A percentile compares a stretch with the other conserved stretches of the same genome.
These are phyloP conservation scores for Triops cancriformis DNA, from an alignment of 1,140 invertebrate genomes.

Conservation along the genomic window DNA sequence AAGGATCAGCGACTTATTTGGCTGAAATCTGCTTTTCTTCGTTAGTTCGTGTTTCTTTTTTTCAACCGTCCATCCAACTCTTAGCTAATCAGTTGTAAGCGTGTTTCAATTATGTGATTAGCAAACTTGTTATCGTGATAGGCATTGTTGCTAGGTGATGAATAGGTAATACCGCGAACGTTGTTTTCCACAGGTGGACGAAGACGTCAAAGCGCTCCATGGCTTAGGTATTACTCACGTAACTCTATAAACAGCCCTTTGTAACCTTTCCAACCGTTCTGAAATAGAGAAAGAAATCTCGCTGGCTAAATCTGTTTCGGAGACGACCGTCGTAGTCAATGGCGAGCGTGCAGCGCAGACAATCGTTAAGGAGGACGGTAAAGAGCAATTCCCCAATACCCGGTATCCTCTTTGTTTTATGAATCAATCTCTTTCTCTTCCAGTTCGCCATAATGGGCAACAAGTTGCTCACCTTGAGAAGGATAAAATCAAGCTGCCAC, in stretches of 20 bases:
- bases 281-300: neutral
- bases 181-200: neutral
- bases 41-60: too few relatives aligned
- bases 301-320: neutral
- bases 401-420: neutral
- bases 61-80: too few relatives aligned
- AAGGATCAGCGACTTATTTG: too few relatives aligned
- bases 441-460: neutral
- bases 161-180: neutral
- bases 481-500: neutral
- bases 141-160: neutral
- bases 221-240: neutral
- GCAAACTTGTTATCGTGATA: neutral
- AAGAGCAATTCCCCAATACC: neutral
- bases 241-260: neutral
- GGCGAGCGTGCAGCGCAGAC: neutral
- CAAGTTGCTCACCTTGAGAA: neutral
- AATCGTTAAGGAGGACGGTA: neutral
- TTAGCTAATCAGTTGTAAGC: too few relatives aligned
- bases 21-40: too few relatives aligned
- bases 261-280: neutral
- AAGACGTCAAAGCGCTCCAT: conserved; percentile 3
- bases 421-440: neutral
- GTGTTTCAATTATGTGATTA: too few relatives aligned
- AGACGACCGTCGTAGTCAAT: neutral